Conservation (phyloP, 2,888 invertebrate genomes). For the Melieria picta region DNA sequence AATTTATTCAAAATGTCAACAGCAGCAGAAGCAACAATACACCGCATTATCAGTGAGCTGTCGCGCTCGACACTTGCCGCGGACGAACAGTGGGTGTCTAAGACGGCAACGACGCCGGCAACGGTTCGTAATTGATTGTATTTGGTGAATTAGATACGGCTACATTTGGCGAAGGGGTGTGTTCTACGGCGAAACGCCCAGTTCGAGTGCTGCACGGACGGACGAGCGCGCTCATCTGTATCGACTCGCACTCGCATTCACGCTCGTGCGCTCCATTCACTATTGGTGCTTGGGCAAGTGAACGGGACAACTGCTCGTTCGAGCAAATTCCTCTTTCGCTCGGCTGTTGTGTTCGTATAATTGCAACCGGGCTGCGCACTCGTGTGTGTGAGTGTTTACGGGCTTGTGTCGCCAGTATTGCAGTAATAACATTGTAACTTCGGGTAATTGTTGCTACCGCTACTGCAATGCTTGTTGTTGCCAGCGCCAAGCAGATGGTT, state of each 20-base stretch:
- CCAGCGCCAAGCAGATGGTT: conserved; percentile 21
- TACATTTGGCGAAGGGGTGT: conserved; percentile 58
- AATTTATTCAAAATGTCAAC: conserved; percentile 65
- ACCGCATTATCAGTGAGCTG: not conserved
- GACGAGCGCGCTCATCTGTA: conserved; percentile 29
- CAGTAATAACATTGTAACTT: no score
- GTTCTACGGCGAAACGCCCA: conserved; percentile 50
- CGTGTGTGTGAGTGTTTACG: no score
- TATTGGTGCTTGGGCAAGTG: not conserved
- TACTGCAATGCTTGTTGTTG: no score
- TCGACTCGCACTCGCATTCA: conserved; percentile 27
- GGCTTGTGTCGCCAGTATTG: no score
- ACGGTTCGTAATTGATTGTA: conserved; percentile 22
- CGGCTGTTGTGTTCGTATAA: no score
- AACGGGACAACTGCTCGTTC: conserved; percentile 22
- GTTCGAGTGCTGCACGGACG: conserved; percentile 12
- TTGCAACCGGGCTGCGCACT: no score
- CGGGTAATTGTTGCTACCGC: no score
- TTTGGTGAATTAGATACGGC: conserved; percentile 34
- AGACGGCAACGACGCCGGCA: conserved; percentile 3
- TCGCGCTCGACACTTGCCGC: not conserved
- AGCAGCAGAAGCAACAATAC: conserved; percentile 47
- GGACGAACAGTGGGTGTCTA: not conserved
- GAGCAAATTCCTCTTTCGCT: no score
- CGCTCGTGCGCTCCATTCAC: not conserved